Evolutionary conservation across 2,888 invertebrate genomes (phyloP).

Genomic region (Eilema griseolum): DNA sequence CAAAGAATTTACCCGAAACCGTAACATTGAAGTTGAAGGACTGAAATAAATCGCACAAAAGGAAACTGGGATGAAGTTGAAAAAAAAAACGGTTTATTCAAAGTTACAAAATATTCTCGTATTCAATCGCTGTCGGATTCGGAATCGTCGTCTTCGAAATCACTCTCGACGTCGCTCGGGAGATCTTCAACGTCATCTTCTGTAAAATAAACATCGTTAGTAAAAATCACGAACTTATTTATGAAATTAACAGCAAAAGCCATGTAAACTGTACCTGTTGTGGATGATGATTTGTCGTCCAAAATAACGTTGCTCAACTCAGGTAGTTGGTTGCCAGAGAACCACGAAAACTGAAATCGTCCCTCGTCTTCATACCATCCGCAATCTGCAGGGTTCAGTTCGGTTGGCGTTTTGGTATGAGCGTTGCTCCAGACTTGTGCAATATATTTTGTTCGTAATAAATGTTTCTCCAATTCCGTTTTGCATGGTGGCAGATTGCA

Average conservation of each 20-base stretch:
- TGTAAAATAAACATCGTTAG: slow-evolving; percentile 13
- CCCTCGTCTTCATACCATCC: no score
- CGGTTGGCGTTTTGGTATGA: no score
- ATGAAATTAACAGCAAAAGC: not conserved
- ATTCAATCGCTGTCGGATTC: slow-evolving; percentile 13
- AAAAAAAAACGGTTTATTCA: slow-evolving; percentile 13
- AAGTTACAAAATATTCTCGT: slow-evolving; percentile 12
- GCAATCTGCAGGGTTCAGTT: no score
- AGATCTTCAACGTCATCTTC: slow-evolving; percentile 11
- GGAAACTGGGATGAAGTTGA: slow-evolving; percentile 12
- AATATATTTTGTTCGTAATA: no score
- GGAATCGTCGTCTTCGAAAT: slow-evolving; percentile 13
- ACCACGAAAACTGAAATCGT: no score
- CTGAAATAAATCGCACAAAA: slow-evolving; percentile 13
- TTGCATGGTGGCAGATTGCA: slow-evolving; percentile 30
- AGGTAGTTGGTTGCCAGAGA: no score
- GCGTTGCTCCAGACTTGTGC: no score
- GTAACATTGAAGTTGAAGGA: slow-evolving; percentile 4
- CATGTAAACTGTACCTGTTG: no score
- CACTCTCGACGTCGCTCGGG: slow-evolving; percentile 13
- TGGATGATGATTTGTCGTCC: no score
- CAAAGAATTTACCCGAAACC: slow-evolving; percentile 13
- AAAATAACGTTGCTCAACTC: no score
- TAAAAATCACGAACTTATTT: slow-evolving; percentile 11
- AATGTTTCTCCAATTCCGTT: slow-evolving; percentile 17